Base-by-base conservation (phyloP, 2,113 vertebrate species). In the Bubo bubo region DNA sequence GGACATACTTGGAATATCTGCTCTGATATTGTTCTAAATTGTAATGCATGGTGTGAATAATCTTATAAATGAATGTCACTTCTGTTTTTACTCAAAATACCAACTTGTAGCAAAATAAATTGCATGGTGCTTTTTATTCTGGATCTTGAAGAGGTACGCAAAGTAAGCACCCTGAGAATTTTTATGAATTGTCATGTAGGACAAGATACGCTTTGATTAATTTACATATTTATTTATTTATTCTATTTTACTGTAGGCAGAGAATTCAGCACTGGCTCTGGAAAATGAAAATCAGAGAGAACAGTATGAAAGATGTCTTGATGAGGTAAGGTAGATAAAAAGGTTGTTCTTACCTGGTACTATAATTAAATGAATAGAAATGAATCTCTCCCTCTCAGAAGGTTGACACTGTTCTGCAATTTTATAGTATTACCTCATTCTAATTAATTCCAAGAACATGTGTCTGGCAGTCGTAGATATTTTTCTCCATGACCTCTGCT, bases 251-350 rank as follows among this genome's bases (percentile, higher is more conserved):
- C 96, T 95, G 60, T 98, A 99, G 99, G 99, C 98, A 80, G 96
- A 98, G 94, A 99, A 99, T 95, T 99, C 98, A 17, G 98, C 98
- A 0, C 90, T 99, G 98, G 98, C 98, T 82, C 95, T 97, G 97
- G 99, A 99, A 98, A 99, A 99, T 55, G 98, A 99, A 97, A 99
- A 96, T 98, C 99, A 99, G 97, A 98, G 99, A 97, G 99, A 99
- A 39, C 99, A 99, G 94, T 99, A 99, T 81, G 99, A 99, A 88
- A 98, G 98, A 85, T 99, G 99, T 87, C 98, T 99, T 6, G 99
- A 99, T 79, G 99, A 99, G 99, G 99, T 99, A 98, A 99, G 98
- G 52, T 63, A 52, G 72, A 85, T 73, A 23, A 91, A 93, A 97
- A 81, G n/a, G 50, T 82, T 88, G 34, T 73, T 82, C 81, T 79